Base-by-base conservation (phyloP, 2,797 vertebrate species). In the Hozukius guyotensis region DNA sequence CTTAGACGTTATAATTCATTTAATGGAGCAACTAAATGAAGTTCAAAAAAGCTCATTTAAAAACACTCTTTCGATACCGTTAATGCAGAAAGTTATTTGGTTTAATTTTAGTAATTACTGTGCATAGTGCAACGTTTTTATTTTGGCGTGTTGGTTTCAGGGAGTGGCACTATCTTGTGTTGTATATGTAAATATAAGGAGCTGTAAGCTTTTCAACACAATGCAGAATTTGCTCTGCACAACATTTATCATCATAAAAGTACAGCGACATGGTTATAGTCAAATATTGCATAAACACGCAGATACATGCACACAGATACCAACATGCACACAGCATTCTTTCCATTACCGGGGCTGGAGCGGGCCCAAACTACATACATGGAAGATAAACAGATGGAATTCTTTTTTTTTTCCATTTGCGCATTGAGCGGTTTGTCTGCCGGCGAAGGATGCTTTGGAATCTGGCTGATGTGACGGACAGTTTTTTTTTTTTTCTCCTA, bases 1-100 rank as follows among this genome's bases (percentile, higher is more conserved):
- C 72, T 78, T 24, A 46, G 22, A 70, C 71, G 46, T 84, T 62
- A 72, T 70, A 75, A 77, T 86, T 78, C 31, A 91, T 90, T 69
- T 72, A 87, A 82, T 74, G 20, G 34, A 75, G 62, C 53, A 18
- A 36, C 63, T 65, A 73, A 77, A 77, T 69, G 0, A 78, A 70
- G 61, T 78, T 71, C 59, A 75, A 81, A 74, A 69, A 36, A 64
- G 16, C 56, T 66, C 0, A 63, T 75, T 82, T 46, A 56, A 77
- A 81, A 80, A 18, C 16, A n/a, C 4, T 31, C 38, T 59, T 77
- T 80, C 72, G 8, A 66, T 59, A 27, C 14, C 0, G 2, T 75
- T 81, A 57, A 87, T 75, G 70, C 2, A 53, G 16, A 31, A 77
- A 71, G 34, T 67, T 62, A 18, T 66, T 72, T 24, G 20, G 25